phyloP scores from a whole-genome alignment of 2,113 vertebrate species.

The Pyrgilauda ruficollis region DNA sequence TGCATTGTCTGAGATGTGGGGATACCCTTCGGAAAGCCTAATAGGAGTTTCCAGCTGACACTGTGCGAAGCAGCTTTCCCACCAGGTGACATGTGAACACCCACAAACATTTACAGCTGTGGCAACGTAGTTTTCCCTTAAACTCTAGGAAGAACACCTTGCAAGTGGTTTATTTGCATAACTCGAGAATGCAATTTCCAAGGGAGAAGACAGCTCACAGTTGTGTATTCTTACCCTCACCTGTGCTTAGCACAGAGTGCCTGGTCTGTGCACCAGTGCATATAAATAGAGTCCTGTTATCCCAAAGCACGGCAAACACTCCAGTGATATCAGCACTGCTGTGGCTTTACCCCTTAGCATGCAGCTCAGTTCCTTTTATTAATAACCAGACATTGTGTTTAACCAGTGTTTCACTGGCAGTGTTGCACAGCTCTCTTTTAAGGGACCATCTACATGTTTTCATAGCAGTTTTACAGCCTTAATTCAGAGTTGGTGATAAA shows the following conservation, averaged over 20 bases:
- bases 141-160: background rate
- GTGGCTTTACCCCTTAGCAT: background rate
- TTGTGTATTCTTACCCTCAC: background rate
- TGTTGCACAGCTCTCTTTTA: background rate
- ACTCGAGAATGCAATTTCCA: background rate
- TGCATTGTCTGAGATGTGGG: background rate
- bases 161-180: background rate
- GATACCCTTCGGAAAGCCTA: background rate
- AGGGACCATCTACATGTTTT: background rate
- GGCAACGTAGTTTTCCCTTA: background rate
- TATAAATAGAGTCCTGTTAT: constrained; percentile 1
- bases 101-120: background rate
- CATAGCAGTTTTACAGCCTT: background rate
- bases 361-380: background rate
- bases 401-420: background rate
- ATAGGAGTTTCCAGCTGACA: background rate
- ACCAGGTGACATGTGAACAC: background rate
- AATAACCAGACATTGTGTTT: background rate
- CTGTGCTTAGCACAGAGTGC: background rate
- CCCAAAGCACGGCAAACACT: background rate
- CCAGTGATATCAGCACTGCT: background rate
- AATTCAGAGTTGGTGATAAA: constrained; percentile 28
- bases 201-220: background rate
- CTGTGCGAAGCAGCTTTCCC: background rate
- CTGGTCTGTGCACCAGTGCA: background rate